phyloP scores from a whole-genome alignment of 2,113 vertebrate genomes.

The Odobenus rosmarus region DNA sequence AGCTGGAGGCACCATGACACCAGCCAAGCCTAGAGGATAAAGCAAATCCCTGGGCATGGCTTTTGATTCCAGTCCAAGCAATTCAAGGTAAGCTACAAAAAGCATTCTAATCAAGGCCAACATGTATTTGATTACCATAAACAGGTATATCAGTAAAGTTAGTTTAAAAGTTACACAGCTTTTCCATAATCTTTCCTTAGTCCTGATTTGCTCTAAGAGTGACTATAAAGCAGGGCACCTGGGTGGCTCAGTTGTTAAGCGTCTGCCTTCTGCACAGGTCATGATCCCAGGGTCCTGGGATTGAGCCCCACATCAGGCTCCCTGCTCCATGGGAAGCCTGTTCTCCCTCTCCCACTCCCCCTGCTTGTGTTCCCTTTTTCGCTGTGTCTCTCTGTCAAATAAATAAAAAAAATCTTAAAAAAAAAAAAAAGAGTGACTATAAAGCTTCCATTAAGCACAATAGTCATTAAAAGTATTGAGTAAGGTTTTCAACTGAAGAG shows the following conservation, averaged over 20 bases:
- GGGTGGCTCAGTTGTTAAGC: too few relatives aligned
- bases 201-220: slow-evolving; percentile 1
- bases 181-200: neutral
- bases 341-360: too few relatives aligned
- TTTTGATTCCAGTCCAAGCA: slow-evolving; percentile 4
- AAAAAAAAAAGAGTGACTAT: neutral
- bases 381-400: too few relatives aligned
- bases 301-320: too few relatives aligned
- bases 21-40: slow-evolving; percentile 17
- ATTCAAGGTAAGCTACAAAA: neutral
- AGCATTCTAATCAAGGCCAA: neutral
- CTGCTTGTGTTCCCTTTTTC: too few relatives aligned
- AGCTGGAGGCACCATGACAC: neutral
- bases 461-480: slow-evolving; percentile 22
- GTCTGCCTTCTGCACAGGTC: too few relatives aligned
- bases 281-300: too few relatives aligned
- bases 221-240: neutral
- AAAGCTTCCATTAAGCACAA: neutral
- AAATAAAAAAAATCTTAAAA: too few relatives aligned
- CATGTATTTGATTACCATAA: neutral
- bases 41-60: neutral
- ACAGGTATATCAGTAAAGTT: neutral
- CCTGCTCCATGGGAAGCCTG: too few relatives aligned
- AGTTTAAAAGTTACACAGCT: neutral
- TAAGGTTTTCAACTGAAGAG: slow-evolving; percentile 48